Base-by-base conservation (phyloP, 2,113 vertebrate species). In the Hippocampus mohnikei region DNA sequence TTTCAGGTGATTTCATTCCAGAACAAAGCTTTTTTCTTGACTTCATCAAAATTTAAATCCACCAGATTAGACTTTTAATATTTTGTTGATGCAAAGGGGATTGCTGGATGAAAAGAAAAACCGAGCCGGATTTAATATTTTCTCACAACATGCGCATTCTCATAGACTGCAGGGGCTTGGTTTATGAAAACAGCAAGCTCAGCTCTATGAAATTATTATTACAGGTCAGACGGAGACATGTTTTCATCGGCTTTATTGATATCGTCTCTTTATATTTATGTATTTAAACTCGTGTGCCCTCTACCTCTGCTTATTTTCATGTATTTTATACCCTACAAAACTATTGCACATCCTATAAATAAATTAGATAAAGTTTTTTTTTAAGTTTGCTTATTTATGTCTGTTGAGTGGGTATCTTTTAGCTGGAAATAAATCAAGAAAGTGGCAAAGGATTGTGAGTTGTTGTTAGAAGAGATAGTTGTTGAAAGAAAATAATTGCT, bases 21-120 rank as follows among this genome's bases (percentile, higher is more conserved):
- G 46, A 70, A 55, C 25, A 40, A 68, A 65, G 67, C 56, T 42
- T 78, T 71, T 20, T 67, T 66, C 59, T 44, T 1, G 33, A 70
- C 64, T 77, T 79, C 70, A 80, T 81, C 66, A 78, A 85, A 76
- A 66, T 64, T 67, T 53, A 58, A 80, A 85, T 82, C 79, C 78
- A 53, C 68, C n/a, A 71, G 69, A 76, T 81, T 85, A 83, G 75
- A 82, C 80, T 73, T 82, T 82, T 75, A 74, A 81, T 82, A 83
- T 81, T 53, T 67, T 84, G 58, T 73, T 64, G 40, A 82, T 72
- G 25, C 46, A 64, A 25, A 66, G 29, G 11, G 13, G 23, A 20
- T 23, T 65, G 63, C 25, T 62, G 70, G 58, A 70, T 65, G 23
- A 46, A 64, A 62, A 40, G n/a, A 44, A 71, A 58, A 77, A 75